phyloP scores from a whole-genome alignment of 2,888 invertebrate genomes.

The Nephrotoma flavescens region DNA sequence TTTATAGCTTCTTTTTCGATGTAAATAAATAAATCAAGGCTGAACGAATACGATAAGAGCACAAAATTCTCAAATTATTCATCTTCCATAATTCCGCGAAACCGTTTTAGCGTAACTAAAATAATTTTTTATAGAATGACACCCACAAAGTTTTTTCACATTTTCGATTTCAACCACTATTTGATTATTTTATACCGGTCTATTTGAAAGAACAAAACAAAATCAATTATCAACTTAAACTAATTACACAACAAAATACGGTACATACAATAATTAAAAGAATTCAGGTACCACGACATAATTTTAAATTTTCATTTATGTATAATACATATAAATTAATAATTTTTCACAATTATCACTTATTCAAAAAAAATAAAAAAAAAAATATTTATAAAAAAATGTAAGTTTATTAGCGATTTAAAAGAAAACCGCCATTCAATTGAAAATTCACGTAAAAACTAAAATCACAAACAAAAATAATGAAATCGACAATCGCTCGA shows the following conservation, averaged over 20 bases:
- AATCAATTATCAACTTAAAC: background rate
- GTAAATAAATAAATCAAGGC: no score
- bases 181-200: background rate
- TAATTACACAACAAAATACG: background rate
- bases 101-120: no score
- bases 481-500: background rate
- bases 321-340: background rate
- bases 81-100: no score
- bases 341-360: background rate
- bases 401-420: background rate
- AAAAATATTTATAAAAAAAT: background rate
- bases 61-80: no score
- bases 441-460: background rate
- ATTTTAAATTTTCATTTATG: background rate
- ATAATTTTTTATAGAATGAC: no score
- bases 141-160: background rate
- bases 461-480: background rate
- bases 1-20: no score
- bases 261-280: background rate
- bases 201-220: background rate
- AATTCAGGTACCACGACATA: background rate
- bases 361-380: background rate
- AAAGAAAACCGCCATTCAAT: background rate
- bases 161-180: background rate
- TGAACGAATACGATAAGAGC: no score